phyloP scores from a whole-genome alignment of 2,888 invertebrate genomes.

The Patella depressa region DNA sequence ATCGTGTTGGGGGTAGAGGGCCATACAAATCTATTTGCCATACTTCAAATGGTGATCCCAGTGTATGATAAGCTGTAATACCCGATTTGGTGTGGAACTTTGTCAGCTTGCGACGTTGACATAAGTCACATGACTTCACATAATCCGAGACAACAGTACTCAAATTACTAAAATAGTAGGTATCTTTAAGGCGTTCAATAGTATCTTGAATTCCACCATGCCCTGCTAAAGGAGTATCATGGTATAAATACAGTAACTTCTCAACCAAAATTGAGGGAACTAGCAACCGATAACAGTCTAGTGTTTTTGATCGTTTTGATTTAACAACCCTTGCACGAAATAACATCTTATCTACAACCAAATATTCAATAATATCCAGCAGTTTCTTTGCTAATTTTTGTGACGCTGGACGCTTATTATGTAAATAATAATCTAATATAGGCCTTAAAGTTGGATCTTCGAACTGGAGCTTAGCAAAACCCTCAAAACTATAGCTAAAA shows the following conservation, averaged over 20 bases:
- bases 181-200: conserved; percentile 21
- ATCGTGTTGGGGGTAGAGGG: conserved; percentile 18
- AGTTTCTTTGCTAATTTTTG: conserved; percentile 28
- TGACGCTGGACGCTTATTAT: conserved; percentile 16
- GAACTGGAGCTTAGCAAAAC: conserved; percentile 7
- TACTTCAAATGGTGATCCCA: conserved; percentile 21
- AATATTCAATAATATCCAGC: conserved; percentile 28
- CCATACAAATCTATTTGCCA: conserved; percentile 30
- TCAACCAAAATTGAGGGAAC: conserved; percentile 15
- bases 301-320: conserved; percentile 25
- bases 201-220: conserved; percentile 32
- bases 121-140: conserved; percentile 21
- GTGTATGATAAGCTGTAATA: conserved; percentile 24
- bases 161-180: conserved; percentile 24
- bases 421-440: conserved; percentile 12
- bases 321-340: conserved; percentile 29
- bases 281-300: conserved; percentile 24
- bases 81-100: conserved; percentile 12
- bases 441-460: neutral
- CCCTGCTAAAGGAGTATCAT: conserved; percentile 25
- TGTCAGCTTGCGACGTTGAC: conserved; percentile 25
- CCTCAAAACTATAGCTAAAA: too few relatives aligned
- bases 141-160: conserved; percentile 18
- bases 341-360: conserved; percentile 24
- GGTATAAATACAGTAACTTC: conserved; percentile 16